Conservation (phyloP, 2,888 invertebrate genomes). For the Brenthis ino region DNA sequence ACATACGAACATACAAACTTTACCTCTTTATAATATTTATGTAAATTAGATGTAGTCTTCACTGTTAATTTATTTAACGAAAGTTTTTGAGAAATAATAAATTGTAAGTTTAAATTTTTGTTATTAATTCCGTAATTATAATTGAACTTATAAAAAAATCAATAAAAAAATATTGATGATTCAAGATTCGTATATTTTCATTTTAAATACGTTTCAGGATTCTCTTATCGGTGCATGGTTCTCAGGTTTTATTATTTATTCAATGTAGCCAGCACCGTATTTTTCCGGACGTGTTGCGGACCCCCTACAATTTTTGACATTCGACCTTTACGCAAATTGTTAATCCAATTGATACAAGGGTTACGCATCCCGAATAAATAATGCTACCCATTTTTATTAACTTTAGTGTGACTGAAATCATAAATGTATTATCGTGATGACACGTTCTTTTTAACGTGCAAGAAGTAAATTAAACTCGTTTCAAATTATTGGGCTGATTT, state of each 20-base stretch:
- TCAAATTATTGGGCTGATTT: too few relatives aligned
- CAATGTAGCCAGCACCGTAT: conserved; percentile 26
- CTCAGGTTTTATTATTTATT: conserved; percentile 31
- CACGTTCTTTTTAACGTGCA: conserved; percentile 4
- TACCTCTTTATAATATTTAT: too few relatives aligned
- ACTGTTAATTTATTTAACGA: too few relatives aligned
- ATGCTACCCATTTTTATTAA: conserved; percentile 33
- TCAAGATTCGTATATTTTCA: neutral
- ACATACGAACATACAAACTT: too few relatives aligned
- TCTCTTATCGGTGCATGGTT: conserved; percentile 19
- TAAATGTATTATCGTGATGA: conserved; percentile 13
- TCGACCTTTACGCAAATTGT: conserved; percentile 56
- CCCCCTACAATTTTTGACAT: conserved; percentile 47
- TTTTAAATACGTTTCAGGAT: conserved; percentile 6
- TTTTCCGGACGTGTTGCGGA: conserved; percentile 29
- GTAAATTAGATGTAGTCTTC: too few relatives aligned
- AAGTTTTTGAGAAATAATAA: too few relatives aligned
- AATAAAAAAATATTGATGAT: too few relatives aligned
- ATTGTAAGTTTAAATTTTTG: too few relatives aligned
- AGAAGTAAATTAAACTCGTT: neutral
- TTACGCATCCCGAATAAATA: conserved; percentile 37
- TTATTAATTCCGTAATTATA: too few relatives aligned
- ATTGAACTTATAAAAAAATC: too few relatives aligned
- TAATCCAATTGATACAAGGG: conserved; percentile 47
- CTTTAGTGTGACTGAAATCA: conserved; percentile 9